Conservation (phyloP, 2,113 vertebrate species). For the human region GRCh38 chr2:118039001-118039500, state of each 20-base stretch:
- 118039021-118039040: conserved; percentile 69
- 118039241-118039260: neutral
- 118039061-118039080: conserved; percentile 66
- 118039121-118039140: neutral
- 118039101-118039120: neutral
- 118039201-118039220: neutral
- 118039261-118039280: neutral
- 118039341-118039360: neutral
- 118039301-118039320: neutral
- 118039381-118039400: conserved; percentile 27
- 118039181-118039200: neutral
- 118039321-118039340: neutral
- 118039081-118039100: neutral
- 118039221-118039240: neutral
- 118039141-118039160: conserved; percentile 43
- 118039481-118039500: neutral
- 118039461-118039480: neutral
- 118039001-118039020: conserved; percentile 53
- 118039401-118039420: neutral
- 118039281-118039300: neutral
- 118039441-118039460: neutral
- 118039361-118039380: neutral
- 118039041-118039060: conserved; percentile 70
- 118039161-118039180: neutral
- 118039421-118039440: neutral